These are phyloP conservation scores for Eudasyphora cyanicolor DNA, from an alignment of 2,888 invertebrate genomes.

Conservation along the genomic window DNA sequence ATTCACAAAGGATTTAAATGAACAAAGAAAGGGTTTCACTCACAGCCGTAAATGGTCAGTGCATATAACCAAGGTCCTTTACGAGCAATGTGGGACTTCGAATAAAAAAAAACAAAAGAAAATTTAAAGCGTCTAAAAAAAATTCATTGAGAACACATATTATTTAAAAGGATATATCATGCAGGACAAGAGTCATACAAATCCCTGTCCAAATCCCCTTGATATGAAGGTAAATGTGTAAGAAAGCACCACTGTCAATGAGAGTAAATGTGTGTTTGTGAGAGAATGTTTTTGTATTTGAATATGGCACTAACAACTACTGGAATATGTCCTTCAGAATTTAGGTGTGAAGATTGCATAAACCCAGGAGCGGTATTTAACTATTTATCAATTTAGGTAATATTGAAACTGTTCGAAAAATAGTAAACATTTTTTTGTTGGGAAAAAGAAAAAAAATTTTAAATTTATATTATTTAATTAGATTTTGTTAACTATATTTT, in stretches of 20 bases:
- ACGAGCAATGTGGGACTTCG: neutral
- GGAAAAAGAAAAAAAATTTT: too few relatives aligned
- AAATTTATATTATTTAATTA: too few relatives aligned
- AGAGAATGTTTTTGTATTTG: neutral
- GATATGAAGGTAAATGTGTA: too few relatives aligned
- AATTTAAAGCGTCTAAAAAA: neutral
- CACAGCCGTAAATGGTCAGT: too few relatives aligned
- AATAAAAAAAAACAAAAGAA: neutral
- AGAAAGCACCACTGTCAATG: neutral
- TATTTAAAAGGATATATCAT: neutral
- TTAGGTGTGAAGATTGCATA: too few relatives aligned
- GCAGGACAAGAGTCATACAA: neutral
- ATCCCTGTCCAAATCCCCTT: neutral
- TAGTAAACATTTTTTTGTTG: too few relatives aligned
- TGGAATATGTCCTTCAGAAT: too few relatives aligned
- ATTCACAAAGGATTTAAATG: neutral
- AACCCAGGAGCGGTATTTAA: too few relatives aligned
- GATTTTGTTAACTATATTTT: too few relatives aligned
- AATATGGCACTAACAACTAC: neutral
- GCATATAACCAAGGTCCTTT: neutral
- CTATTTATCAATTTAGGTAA: too few relatives aligned
- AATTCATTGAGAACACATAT: neutral
- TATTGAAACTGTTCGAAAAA: too few relatives aligned
- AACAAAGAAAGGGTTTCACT: neutral
- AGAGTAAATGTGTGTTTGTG: neutral